Evolutionary conservation across 2,888 invertebrate species (phyloP), one percentile per base, ranked within the genome.

Genomic region (Chydorus sphaericus): DNA sequence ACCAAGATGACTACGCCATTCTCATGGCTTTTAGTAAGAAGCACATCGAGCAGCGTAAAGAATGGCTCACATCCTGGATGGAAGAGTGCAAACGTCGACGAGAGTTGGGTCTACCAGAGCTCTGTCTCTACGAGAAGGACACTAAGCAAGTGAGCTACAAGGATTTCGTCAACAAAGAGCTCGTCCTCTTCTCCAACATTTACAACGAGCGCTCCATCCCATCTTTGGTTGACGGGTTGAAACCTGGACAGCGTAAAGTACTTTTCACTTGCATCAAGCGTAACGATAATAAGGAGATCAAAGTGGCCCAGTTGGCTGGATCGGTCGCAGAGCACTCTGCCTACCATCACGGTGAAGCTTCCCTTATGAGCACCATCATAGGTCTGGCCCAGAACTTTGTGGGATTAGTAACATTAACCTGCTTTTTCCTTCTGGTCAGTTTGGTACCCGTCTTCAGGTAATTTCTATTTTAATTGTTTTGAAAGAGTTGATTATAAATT

Each of bases 391-490:
- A 98, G 69, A 93, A 98, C 72, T 99, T 82, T 71, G 91, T 99
- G 5, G 98, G 98, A 8, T 92, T 92, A 99, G 99, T 71, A 98
- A 99, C 67, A 84, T 98, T 58, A 99, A 98, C 70, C 68, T 98
- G 23, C 73, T 98, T 54, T 82, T 87, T 70, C 98, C 98, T 1
- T 82, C 85, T 61, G 98, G 98, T 75, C 97, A 97, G 74, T 98
- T 98, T 73, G 97, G 98, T 69, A 94, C 96, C 0, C 68, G 80
- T 29, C 67, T 80, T 5, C 77, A 77, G 54, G 52, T 52, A 52
- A n/a, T 4, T 30, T 30, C n/a, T n/a, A 44, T 28, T 16, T 23
- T 11, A 44, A 18, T 16, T 18, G 11, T 7, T 44, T 18, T 23
- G 14, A 33, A 14, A 10, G 33, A 33, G n/a, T n/a, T n/a, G n/a